Conservation (phyloP, 2,113 vertebrate genomes). For the Mustela lutreola region DNA sequence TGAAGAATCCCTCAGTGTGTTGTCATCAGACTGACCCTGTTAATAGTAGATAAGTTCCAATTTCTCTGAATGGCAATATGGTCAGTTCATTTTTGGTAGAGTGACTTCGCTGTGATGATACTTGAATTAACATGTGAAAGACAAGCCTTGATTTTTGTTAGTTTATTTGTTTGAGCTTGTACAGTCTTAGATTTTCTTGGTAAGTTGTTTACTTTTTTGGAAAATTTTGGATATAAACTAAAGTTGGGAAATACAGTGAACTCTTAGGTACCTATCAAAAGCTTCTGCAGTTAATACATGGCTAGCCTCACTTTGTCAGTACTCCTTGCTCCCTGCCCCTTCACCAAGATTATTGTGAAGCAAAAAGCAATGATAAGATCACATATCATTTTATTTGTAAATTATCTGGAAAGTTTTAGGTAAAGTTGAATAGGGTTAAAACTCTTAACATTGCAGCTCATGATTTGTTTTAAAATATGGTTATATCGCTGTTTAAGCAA, state of each 20-base stretch:
- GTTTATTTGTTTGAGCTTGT: background rate
- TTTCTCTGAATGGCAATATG: background rate
- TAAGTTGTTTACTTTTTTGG: constrained; percentile 16
- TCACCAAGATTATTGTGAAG: constrained; percentile 31
- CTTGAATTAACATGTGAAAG: constrained; percentile 29
- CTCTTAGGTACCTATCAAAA: background rate
- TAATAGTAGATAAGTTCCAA: background rate
- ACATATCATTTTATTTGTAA: constrained; percentile 49
- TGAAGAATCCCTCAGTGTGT: background rate
- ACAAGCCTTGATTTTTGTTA: background rate
- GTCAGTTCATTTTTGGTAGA: constrained; percentile 26
- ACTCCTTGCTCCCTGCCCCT: background rate
- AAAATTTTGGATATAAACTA: constrained; percentile 20
- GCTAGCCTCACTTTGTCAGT: background rate
- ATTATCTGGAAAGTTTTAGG: constrained; percentile 52
- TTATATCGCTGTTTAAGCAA: background rate
- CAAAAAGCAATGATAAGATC: background rate
- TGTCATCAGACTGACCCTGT: background rate
- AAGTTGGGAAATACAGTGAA: constrained; percentile 37
- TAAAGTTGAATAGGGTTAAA: constrained; percentile 50
- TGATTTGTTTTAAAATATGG: constrained; percentile 53
- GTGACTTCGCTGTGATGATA: constrained; percentile 29
- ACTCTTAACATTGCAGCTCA: constrained; percentile 31
- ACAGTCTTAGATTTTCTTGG: background rate
- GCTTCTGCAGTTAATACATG: background rate